Base-by-base conservation (phyloP, 2,888 invertebrate species). In the Alentia gelatinosa region DNA sequence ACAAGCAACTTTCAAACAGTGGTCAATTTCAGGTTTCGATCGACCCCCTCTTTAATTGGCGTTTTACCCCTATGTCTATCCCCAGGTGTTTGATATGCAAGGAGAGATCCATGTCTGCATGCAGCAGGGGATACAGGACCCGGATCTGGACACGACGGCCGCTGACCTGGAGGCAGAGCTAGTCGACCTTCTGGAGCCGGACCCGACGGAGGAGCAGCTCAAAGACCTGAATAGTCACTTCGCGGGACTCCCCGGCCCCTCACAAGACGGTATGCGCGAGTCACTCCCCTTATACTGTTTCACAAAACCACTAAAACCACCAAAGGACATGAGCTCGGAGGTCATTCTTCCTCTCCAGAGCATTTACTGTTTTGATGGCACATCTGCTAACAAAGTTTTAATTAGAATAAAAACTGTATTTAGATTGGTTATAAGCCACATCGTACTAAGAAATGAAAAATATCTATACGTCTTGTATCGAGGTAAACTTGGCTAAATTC, bases 41-140 rank as follows among this genome's bases (percentile, higher is more conserved):
- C 15, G 7, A 7, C 47, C 42, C 42, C 56, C 12, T 56, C 19
- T 19, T 3, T 19, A 56, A 3, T n/a, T n/a, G 3, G 12, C 19
- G n/a, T n/a, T n/a, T n/a, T 5, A 5, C n/a, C n/a, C 56, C 1
- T 4, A 9, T 56, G 12, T 56, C 12, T n/a, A n/a, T 9, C 12
- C 19, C 23, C 86, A 86, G 86, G 86, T 86, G 7, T 86, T 86
- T 33, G 86, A 86, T 33, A 33, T 86, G 23, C 86, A 86, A 7
- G 86, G 47, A 33, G 86, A 86, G 50, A 86, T 86, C 1, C 7
- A 86, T 30, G 5, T 5, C 15, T 86, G 47, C 42, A 42, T 86
- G 1, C 26, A 9, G 26, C 86, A 86, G 30, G 86, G 86, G 0
- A 42, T 47, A 0, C 12, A 9, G 9, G 86, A 86, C 50, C 86